Percentiles rank a stretch among this genome's conserved stretches.
phyloP scores from a whole-genome alignment of 1,140 invertebrate genomes.

The Rhynchophorus ferrugineus region DNA sequence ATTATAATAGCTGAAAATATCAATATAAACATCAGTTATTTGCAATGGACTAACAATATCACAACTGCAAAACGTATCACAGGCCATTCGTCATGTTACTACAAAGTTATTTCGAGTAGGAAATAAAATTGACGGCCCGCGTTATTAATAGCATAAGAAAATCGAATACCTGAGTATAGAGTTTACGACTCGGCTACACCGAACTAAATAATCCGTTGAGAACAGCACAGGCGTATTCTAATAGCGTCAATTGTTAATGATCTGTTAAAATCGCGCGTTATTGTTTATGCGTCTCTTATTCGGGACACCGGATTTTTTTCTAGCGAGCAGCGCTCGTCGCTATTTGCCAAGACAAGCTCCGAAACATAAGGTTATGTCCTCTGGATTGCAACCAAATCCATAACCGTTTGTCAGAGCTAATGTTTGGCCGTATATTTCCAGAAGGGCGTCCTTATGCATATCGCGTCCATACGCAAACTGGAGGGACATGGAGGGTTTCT shows the following conservation, averaged over 20 bases:
- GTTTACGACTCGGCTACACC: not conserved
- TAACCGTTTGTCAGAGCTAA: constrained; percentile 40
- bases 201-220: not conserved
- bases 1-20: too few species aligned
- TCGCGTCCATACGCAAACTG: constrained; percentile 27
- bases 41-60: too few species aligned
- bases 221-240: not conserved
- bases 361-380: constrained; percentile 37
- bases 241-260: not conserved
- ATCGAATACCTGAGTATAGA: not conserved
- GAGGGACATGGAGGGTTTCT: constrained; percentile 19
- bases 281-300: not conserved
- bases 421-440: constrained; percentile 27
- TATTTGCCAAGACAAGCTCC: constrained; percentile 29
- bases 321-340: not conserved
- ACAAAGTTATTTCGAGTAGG: too few species aligned
- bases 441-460: constrained; percentile 24
- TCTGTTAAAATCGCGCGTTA: not conserved
- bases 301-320: not conserved
- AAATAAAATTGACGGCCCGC: not conserved
- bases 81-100: too few species aligned
- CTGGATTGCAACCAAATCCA: constrained; percentile 41
- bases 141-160: not conserved
- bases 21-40: too few species aligned
- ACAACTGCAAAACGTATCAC: too few species aligned